Evolutionary conservation across 1,140 invertebrate genomes (phyloP).

Genomic region (Reticulitermes speratus): DNA sequence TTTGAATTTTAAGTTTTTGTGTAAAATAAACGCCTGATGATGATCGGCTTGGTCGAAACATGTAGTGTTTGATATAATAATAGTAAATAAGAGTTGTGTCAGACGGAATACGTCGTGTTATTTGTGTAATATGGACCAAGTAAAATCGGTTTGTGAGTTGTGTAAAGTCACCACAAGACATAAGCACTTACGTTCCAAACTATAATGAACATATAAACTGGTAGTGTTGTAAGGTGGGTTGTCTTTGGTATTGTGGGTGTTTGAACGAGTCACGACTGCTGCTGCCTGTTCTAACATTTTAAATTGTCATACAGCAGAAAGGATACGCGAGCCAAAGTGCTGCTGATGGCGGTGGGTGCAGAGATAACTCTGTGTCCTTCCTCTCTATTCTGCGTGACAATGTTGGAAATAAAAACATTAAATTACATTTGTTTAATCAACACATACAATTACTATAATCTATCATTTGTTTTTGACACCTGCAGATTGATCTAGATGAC

Average conservation of each 20-base stretch:
- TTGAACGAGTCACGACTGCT: neutral
- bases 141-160: neutral
- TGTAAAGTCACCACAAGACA: neutral
- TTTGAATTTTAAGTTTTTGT: too few relatives aligned
- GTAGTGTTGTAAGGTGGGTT: neutral
- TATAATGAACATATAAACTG: neutral
- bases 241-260: neutral
- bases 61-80: too few relatives aligned
- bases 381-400: neutral
- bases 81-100: too few relatives aligned
- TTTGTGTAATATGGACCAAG: neutral
- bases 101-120: too few relatives aligned
- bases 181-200: neutral
- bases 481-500: neutral
- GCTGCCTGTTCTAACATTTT: neutral
- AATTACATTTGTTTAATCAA: neutral
- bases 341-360: neutral
- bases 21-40: too few relatives aligned
- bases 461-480: neutral
- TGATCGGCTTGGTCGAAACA: too few relatives aligned
- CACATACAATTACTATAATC: neutral
- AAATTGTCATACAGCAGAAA: neutral
- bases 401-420: neutral
- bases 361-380: neutral
- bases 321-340: neutral